Conservation (phyloP, 2,888 invertebrate genomes). For the Pristionchus exspectatus region DNA sequence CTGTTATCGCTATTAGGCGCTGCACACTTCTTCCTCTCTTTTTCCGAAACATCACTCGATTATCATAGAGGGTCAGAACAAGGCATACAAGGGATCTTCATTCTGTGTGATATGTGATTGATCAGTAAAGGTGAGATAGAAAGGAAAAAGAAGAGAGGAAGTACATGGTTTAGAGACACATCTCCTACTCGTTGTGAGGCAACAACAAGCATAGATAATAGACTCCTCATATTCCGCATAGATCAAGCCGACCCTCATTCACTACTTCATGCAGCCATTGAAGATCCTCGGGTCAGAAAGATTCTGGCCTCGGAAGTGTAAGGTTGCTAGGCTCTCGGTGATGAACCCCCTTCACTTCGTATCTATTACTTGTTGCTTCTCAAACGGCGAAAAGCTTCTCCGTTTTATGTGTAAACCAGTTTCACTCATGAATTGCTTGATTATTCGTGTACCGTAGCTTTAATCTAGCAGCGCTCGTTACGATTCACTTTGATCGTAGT, state of each 20-base stretch:
- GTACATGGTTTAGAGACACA: neutral
- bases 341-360: too few relatives aligned
- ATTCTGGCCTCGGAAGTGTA: neutral
- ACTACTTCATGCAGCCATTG: too few relatives aligned
- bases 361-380: too few relatives aligned
- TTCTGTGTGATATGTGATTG: neutral
- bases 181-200: neutral
- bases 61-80: constrained; percentile 1
- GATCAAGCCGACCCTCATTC: neutral
- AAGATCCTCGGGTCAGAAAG: neutral
- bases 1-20: neutral
- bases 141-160: neutral
- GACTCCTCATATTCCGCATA: neutral
- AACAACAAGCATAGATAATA: constrained; percentile 13
- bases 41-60: constrained; percentile 6
- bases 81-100: neutral
- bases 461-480: too few relatives aligned
- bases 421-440: too few relatives aligned
- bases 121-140: neutral
- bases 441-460: too few relatives aligned
- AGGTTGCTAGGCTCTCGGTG: neutral
- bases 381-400: too few relatives aligned
- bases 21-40: neutral
- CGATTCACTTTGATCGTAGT: too few relatives aligned
- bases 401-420: too few relatives aligned